Percentiles rank a stretch among this genome's conserved stretches.
phyloP scores from a whole-genome alignment of 2,113 vertebrate genomes.

The Zonotrichia leucophrys region DNA sequence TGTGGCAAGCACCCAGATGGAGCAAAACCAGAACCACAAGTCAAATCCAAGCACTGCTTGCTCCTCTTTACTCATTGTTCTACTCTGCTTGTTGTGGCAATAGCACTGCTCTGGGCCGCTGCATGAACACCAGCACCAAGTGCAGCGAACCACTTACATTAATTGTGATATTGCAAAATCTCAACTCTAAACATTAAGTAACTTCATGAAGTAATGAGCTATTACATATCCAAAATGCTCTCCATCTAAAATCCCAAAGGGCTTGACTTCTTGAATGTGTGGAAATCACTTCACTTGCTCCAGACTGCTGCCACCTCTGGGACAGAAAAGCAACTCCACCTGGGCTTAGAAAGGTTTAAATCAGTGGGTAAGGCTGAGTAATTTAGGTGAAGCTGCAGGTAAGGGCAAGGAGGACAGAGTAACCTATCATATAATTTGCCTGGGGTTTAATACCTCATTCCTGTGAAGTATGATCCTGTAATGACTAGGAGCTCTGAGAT shows the following conservation, averaged over 20 bases:
- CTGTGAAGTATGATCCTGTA: background rate
- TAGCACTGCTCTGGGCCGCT: background rate
- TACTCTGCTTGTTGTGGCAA: background rate
- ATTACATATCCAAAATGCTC: background rate
- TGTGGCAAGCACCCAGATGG: background rate
- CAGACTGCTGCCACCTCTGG: conserved; percentile 14
- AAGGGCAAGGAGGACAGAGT: background rate
- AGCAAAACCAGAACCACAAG: background rate
- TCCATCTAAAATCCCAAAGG: background rate
- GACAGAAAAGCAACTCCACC: background rate
- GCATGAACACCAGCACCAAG: background rate
- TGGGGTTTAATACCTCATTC: background rate
- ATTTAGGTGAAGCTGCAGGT: background rate
- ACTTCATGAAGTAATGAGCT: background rate
- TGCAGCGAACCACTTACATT: background rate
- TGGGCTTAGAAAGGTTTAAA: background rate
- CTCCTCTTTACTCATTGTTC: background rate
- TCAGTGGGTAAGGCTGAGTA: background rate
- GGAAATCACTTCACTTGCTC: background rate
- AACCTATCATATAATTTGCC: background rate
- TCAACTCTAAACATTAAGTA: background rate
- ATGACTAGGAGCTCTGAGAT: background rate
- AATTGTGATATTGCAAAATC: background rate
- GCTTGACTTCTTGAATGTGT: background rate
- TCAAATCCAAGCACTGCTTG: background rate